These are phyloP conservation scores for Nothoprocta pentlandii DNA, from an alignment of 2,113 vertebrate species.

Conservation along the genomic window DNA sequence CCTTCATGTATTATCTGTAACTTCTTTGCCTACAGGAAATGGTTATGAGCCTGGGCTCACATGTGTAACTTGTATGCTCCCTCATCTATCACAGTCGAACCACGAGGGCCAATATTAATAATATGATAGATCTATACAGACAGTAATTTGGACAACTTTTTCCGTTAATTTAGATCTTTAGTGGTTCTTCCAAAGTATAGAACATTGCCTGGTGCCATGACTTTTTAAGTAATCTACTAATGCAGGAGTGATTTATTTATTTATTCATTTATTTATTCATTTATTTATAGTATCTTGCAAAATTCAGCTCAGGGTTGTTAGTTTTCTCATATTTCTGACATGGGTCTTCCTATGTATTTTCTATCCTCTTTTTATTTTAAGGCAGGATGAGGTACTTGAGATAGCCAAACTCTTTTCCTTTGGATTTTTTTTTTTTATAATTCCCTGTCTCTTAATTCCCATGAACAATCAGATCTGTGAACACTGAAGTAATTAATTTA, in stretches of 20 bases:
- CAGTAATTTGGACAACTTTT: not conserved
- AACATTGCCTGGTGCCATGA: not conserved
- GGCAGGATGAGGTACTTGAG: no score
- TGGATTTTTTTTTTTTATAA: not conserved
- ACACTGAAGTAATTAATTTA: not conserved
- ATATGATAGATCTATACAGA: not conserved
- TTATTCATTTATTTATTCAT: not conserved
- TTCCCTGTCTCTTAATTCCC: no score
- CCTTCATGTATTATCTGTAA: not conserved
- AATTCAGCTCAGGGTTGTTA: not conserved
- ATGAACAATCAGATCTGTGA: not conserved
- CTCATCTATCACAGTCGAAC: not conserved
- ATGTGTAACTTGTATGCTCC: not conserved
- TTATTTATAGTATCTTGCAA: not conserved
- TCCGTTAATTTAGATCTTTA: not conserved
- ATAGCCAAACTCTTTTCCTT: not conserved
- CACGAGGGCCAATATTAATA: not conserved
- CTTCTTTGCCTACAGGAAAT: not conserved
- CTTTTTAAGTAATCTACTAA: not conserved
- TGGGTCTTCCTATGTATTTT: no score
- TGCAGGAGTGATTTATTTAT: not conserved
- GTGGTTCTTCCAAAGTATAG: not conserved
- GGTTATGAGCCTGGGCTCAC: not conserved
- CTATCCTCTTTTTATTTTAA: no score
- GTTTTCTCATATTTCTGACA: no score